A percentile compares a stretch with the other conserved stretches of the same genome.
These are phyloP conservation scores for Phataginus tricuspis DNA, from an alignment of 2,797 vertebrate species.

Conservation along the genomic window DNA sequence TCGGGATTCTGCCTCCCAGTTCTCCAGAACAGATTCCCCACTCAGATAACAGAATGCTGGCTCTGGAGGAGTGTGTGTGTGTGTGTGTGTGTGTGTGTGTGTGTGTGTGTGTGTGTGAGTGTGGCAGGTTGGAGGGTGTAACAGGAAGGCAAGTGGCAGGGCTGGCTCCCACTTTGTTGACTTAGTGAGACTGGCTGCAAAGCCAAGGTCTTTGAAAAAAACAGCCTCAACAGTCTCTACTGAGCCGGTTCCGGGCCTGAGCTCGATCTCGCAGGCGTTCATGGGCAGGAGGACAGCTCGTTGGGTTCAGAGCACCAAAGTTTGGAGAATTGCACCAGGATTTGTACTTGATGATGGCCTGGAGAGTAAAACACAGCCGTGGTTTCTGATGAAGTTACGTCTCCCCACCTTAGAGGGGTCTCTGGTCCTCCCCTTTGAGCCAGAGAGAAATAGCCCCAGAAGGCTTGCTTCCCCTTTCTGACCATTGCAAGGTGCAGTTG, in stretches of 20 bases:
- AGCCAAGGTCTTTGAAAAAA: slow-evolving; percentile 62
- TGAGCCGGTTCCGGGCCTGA: neutral
- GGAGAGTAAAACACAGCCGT: neutral
- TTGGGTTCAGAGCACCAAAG: neutral
- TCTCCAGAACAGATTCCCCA: neutral
- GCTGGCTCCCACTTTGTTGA: slow-evolving; percentile 68
- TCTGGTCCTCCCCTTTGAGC: neutral
- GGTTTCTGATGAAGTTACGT: neutral
- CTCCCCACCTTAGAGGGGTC: neutral
- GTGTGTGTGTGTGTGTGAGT: neutral
- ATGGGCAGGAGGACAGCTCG: neutral
- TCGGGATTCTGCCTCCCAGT: slow-evolving; percentile 12
- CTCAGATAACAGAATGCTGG: neutral
- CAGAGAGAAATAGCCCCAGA: neutral
- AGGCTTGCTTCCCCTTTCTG: neutral
- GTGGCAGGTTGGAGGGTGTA: slow-evolving; percentile 7
- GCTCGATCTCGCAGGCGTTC: slow-evolving; percentile 14
- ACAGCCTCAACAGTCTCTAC: slow-evolving; percentile 30
- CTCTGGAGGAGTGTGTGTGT: neutral
- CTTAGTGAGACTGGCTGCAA: slow-evolving; percentile 62
- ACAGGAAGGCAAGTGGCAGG: slow-evolving; percentile 39
- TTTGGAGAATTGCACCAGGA: neutral
- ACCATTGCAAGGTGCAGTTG: neutral
- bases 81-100: neutral
- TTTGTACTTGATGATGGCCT: neutral